These are phyloP conservation scores for Athalia cordata DNA, from an alignment of 2,888 invertebrate species.

Conservation along the genomic window DNA sequence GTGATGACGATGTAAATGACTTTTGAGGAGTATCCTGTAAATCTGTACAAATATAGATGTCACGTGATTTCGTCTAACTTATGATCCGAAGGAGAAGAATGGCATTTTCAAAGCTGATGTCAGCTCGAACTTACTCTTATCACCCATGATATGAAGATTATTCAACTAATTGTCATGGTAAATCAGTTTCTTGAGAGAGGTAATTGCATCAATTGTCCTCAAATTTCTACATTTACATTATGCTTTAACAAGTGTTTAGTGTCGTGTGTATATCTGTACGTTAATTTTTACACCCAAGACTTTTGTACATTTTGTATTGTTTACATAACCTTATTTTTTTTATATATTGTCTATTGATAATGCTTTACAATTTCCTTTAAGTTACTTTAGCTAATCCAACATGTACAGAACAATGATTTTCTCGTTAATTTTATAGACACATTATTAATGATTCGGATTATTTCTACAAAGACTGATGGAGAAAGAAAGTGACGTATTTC, in stretches of 20 bases:
- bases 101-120: constrained; percentile 5
- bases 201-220: not conserved
- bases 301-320: constrained; percentile 38
- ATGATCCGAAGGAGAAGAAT: not conserved
- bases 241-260: constrained; percentile 29
- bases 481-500: constrained; percentile 16
- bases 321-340: constrained; percentile 12
- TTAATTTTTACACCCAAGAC: constrained; percentile 21
- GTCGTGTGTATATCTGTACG: constrained; percentile 23
- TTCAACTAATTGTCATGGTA: not conserved
- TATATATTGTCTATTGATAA: constrained; percentile 15
- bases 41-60: constrained; percentile 55
- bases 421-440: not conserved
- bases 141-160: not conserved
- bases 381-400: constrained; percentile 14
- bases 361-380: constrained; percentile 22
- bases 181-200: not conserved
- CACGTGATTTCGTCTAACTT: constrained; percentile 28
- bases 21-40: constrained; percentile 54
- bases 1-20: constrained; percentile 49
- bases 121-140: not conserved
- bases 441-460: not conserved
- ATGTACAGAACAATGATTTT: constrained; percentile 22
- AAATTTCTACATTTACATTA: constrained; percentile 33
- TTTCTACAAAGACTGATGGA: constrained; percentile 40